Evolutionary conservation across 1,140 invertebrate genomes (phyloP).

Genomic region (Magallana gigas): DNA sequence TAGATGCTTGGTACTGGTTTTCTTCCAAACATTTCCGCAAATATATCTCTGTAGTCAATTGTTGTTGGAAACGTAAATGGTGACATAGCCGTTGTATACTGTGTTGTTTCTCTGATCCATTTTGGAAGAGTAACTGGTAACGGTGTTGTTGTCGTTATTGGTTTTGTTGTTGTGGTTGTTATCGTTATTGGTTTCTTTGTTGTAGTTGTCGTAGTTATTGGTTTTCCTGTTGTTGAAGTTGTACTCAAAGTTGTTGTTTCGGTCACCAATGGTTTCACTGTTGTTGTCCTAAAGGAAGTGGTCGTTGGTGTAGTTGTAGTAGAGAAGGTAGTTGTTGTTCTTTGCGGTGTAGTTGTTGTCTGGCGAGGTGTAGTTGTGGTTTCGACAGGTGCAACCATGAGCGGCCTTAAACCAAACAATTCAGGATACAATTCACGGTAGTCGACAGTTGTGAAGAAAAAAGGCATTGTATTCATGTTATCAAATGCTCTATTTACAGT

Average conservation of each 20-base stretch:
- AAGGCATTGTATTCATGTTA: not conserved
- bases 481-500: not conserved
- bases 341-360: not conserved
- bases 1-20: not conserved
- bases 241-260: not conserved
- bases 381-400: not conserved
- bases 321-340: not conserved
- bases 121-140: no score
- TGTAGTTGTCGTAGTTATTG: not conserved
- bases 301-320: not conserved
- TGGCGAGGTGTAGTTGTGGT: not conserved
- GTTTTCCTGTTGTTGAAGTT: not conserved
- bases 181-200: not conserved
- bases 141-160: not conserved
- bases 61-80: not conserved
- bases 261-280: not conserved
- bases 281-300: not conserved
- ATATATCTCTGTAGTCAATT: slow-evolving; percentile 16
- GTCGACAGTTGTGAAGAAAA: not conserved
- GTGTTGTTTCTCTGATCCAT: no score
- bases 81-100: not conserved
- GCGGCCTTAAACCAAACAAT: not conserved
- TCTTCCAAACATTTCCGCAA: slow-evolving; percentile 21
- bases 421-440: not conserved
- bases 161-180: not conserved